These are phyloP conservation scores for Ganaspis brasiliensis DNA, from an alignment of 2,888 invertebrate genomes.

Conservation along the genomic window DNA sequence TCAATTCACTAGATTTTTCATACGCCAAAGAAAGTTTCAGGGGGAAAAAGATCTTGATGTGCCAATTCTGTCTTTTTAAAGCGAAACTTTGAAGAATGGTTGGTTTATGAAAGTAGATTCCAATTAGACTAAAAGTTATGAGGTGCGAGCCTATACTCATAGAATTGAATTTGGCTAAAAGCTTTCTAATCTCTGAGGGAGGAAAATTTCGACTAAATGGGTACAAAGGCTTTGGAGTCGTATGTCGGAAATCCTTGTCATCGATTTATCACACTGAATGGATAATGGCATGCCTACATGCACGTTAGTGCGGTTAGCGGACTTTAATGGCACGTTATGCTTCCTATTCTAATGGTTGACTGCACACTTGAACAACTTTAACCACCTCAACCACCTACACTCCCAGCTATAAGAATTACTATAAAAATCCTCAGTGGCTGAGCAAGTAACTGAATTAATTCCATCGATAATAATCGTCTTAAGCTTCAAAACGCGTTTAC, in stretches of 20 bases:
- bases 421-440: constrained; percentile 35
- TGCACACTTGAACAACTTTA: constrained; percentile 37
- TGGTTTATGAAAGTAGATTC: neutral
- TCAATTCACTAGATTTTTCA: neutral
- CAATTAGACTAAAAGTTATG: constrained; percentile 20
- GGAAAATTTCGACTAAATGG: constrained; percentile 27
- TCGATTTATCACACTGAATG: constrained; percentile 40
- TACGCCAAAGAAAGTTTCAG: neutral
- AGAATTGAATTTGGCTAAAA: constrained; percentile 38
- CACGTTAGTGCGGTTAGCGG: constrained; percentile 40
- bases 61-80: neutral
- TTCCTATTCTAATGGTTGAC: constrained; percentile 39
- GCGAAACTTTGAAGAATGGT: constrained; percentile 33
- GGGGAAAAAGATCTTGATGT: neutral
- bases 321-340: constrained; percentile 35
- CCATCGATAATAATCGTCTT: constrained; percentile 16
- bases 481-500: constrained; percentile 2
- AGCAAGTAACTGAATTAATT: constrained; percentile 28
- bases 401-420: constrained; percentile 21
- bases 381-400: constrained; percentile 39
- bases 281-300: constrained; percentile 38
- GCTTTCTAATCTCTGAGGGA: constrained; percentile 24
- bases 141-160: constrained; percentile 13
- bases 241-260: constrained; percentile 37
- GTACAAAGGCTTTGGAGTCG: constrained; percentile 29